These are phyloP conservation scores for Menidia beryllina DNA, from an alignment of 2,113 vertebrate genomes.

Conservation along the genomic window DNA sequence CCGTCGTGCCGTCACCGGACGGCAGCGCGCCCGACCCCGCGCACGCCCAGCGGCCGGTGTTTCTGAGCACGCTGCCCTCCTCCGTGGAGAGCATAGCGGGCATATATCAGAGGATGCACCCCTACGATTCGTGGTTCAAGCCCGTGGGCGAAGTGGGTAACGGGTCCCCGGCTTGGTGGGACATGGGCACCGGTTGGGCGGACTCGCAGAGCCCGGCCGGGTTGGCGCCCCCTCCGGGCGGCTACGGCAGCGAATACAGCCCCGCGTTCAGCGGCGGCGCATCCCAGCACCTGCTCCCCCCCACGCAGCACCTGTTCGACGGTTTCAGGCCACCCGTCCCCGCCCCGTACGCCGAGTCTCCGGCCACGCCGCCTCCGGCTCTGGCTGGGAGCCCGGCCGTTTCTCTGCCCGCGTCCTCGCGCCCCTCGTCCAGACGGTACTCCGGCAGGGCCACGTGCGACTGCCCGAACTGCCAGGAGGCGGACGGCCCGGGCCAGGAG, in stretches of 20 bases:
- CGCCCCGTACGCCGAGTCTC: conserved; percentile 85
- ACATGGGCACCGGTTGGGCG: conserved; percentile 90
- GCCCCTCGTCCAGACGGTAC: conserved; percentile 86
- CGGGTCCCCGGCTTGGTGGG: conserved; percentile 91
- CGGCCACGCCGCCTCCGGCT: conserved; percentile 75
- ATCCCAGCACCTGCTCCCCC: conserved; percentile 87
- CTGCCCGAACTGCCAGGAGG: conserved; percentile 93
- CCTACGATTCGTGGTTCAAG: conserved; percentile 92
- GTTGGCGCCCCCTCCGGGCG: conserved; percentile 85
- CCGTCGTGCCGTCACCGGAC: conserved; percentile 68
- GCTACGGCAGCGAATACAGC: conserved; percentile 91
- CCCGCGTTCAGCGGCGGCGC: conserved; percentile 86
- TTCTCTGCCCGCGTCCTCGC: conserved; percentile 81
- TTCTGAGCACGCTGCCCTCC: conserved; percentile 91
- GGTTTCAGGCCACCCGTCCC: conserved; percentile 91
- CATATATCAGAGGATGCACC: conserved; percentile 89
- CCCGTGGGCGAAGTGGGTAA: conserved; percentile 85
- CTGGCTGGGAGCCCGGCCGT: conserved; percentile 79
- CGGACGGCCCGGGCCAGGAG: conserved; percentile 87
- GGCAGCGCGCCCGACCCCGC: conserved; percentile 74
- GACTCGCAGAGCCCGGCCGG: conserved; percentile 89
- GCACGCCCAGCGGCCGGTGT: conserved; percentile 86
- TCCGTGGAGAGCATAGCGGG: conserved; percentile 90
- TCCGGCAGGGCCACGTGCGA: conserved; percentile 91
- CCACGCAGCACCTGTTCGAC: conserved; percentile 92